These are phyloP conservation scores for Leptopilina clavipes DNA, from an alignment of 1,140 invertebrate species.

Conservation along the genomic window DNA sequence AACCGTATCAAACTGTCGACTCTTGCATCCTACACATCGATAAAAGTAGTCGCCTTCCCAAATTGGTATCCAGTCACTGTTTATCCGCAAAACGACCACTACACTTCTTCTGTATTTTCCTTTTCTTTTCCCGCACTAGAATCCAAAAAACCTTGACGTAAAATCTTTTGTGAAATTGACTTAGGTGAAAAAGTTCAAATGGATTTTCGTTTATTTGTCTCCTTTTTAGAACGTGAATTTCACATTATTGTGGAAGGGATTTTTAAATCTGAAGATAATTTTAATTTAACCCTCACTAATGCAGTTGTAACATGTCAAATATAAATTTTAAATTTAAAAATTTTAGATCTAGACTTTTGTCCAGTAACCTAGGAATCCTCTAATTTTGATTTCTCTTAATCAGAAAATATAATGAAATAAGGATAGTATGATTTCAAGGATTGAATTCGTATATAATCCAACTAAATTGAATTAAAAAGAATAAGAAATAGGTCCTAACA, in stretches of 20 bases:
- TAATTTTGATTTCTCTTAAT: too few species aligned
- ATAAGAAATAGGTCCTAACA: too few species aligned
- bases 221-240: too few species aligned
- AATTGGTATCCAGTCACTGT: slow-evolving; percentile 52
- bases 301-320: too few species aligned
- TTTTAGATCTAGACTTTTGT: too few species aligned
- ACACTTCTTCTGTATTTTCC: neutral
- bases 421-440: too few species aligned
- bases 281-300: too few species aligned
- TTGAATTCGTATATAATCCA: too few species aligned
- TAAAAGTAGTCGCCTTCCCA: slow-evolving; percentile 62
- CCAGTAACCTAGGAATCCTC: too few species aligned
- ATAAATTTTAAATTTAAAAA: too few species aligned
- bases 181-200: slow-evolving; percentile 26
- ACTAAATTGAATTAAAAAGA: too few species aligned
- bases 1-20: slow-evolving; percentile 71
- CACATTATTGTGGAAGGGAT: neutral
- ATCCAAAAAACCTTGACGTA: slow-evolving; percentile 2
- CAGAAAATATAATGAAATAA: too few species aligned
- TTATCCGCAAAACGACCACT: slow-evolving; percentile 37
- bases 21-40: slow-evolving; percentile 55
- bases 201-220: neutral
- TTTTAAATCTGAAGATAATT: neutral
- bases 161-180: slow-evolving; percentile 2
- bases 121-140: neutral